Conservation (phyloP, 2,797 vertebrate species). For the Gambelia wislizenii region DNA sequence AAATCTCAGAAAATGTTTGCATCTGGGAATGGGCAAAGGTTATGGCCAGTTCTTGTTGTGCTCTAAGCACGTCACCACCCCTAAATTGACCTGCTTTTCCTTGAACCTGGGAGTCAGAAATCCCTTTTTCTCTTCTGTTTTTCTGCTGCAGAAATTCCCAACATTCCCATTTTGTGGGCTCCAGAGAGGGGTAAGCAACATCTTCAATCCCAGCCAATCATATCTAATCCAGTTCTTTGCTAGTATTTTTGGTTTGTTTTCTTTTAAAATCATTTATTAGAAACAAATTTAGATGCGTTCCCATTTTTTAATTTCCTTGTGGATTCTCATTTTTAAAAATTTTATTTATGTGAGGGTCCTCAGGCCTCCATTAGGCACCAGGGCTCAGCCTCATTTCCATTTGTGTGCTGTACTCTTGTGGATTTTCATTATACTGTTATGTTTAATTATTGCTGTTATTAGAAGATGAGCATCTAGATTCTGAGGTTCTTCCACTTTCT, state of each 20-base stretch:
- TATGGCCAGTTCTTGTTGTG: constrained; percentile 78
- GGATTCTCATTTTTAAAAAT: constrained; percentile 76
- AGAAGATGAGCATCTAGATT: constrained; percentile 74
- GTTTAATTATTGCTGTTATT: constrained; percentile 68
- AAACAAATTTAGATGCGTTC: constrained; percentile 77
- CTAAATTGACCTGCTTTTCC: constrained; percentile 82
- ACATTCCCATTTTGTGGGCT: constrained; percentile 87
- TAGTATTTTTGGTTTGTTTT: constrained; percentile 78
- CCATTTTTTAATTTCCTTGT: constrained; percentile 83
- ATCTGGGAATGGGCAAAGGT: constrained; percentile 79
- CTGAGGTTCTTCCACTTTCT: constrained; percentile 69
- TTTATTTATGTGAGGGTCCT: constrained; percentile 79
- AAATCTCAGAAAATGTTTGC: constrained; percentile 74
- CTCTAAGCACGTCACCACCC: constrained; percentile 77
- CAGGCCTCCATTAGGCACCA: constrained; percentile 73
- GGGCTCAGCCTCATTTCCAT: constrained; percentile 82
- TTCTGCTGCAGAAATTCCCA: constrained; percentile 88
- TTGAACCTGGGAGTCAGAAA: constrained; percentile 86
- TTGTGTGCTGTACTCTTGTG: constrained; percentile 81
- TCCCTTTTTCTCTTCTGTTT: constrained; percentile 88
- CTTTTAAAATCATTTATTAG: constrained; percentile 76
- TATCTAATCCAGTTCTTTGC: constrained; percentile 83
- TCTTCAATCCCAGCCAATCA: constrained; percentile 85
- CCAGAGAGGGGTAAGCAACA: constrained; percentile 88
- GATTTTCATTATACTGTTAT: constrained; percentile 75